Base-by-base conservation (phyloP, 2,888 invertebrate genomes). In the Noctua janthina region DNA sequence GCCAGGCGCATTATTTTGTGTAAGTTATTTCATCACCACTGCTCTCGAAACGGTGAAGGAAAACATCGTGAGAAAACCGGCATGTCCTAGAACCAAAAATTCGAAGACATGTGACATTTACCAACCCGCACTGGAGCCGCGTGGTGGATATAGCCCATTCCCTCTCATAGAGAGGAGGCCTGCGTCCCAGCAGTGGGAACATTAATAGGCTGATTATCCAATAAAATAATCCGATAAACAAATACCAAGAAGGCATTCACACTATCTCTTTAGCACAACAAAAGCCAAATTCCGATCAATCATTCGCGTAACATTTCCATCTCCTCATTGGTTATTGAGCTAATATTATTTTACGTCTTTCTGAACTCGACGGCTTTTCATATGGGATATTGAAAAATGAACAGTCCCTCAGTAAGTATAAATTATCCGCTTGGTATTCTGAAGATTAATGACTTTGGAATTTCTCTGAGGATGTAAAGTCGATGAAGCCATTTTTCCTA, bases 401-500 rank as follows among this genome's bases (percentile, higher is more conserved):
- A 90, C 90, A 90, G 90, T 89, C 90, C 90, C 87, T 82, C 82
- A 83, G 91, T 91, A 91, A 89, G 91, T 92, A 93, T 94, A 94
- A 94, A 93, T 94, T 94, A 94, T 93, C 92, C 92, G 90, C 90
- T 90, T 89, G 91, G 91, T 91, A 90, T 91, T 90, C 83, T 83
- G 89, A 90, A 93, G 95, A 96, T 95, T 94, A 95, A 96, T 95
- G 95, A 95, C 92, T 94, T 93, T 88, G 89, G 91, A 95, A 94
- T 94, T 94, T 93, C 93, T 93, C 91, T 91, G 87, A 93, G 92
- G 93, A 94, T 94, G 92, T 93, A 93, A 94, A 96, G 93, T 94
- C 94, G 94, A 95, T 95, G 94, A 94, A 95, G 96, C 93, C 92
- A 95, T 96, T 95, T 95, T 96, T 95, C 94, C 91, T 91, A 93